Percentiles rank a stretch among this genome's conserved stretches.
These are phyloP conservation scores for Polydrusus cervinus DNA, from an alignment of 2,888 invertebrate species.

Conservation along the genomic window DNA sequence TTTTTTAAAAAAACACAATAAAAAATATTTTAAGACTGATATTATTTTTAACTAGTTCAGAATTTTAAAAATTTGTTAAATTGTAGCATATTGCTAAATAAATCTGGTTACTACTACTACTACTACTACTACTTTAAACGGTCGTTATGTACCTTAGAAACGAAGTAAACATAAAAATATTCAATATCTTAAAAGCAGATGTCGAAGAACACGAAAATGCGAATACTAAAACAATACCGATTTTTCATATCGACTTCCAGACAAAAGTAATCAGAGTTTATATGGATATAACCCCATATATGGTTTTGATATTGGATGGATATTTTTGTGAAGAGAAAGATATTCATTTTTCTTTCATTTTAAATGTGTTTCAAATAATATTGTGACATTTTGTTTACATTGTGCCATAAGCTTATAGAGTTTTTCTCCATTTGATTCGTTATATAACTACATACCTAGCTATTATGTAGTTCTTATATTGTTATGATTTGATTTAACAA, in stretches of 20 bases:
- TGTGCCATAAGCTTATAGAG: neutral
- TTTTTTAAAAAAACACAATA: too few species aligned
- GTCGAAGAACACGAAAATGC: slow-evolving; percentile 12
- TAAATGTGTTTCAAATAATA: slow-evolving; percentile 3
- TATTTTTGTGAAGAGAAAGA: neutral
- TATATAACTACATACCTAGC: too few species aligned
- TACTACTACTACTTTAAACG: too few species aligned
- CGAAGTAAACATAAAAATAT: neutral
- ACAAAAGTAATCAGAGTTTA: slow-evolving; percentile 13
- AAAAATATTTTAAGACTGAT: too few species aligned
- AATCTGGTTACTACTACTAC: too few species aligned
- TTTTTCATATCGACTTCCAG: slow-evolving; percentile 12
- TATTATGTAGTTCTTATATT: too few species aligned
- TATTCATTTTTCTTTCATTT: neutral
- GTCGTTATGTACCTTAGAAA: too few species aligned
- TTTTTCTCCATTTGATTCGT: too few species aligned
- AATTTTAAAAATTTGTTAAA: too few species aligned
- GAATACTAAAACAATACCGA: slow-evolving; percentile 2
- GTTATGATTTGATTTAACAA: too few species aligned
- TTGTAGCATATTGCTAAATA: too few species aligned
- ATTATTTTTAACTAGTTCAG: too few species aligned
- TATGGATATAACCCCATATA: slow-evolving; percentile 5
- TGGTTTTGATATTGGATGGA: neutral
- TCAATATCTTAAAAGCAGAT: slow-evolving; percentile 13
- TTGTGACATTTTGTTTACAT: neutral